These are phyloP conservation scores for Oscheius sp. DNA, from an alignment of 2,888 invertebrate genomes.

Conservation along the genomic window DNA sequence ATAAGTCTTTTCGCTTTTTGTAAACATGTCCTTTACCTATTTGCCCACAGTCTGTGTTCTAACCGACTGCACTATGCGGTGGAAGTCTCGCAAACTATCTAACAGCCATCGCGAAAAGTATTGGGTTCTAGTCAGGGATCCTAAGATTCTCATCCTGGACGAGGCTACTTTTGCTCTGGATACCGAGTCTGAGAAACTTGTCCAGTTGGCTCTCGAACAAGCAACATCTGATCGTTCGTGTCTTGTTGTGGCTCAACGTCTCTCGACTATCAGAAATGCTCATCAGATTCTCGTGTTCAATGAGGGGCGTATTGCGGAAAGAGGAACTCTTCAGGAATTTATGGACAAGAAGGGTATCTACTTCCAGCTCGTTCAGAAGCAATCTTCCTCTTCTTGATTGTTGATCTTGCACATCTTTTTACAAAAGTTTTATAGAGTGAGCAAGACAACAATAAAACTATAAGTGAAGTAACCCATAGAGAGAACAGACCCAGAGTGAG, in stretches of 20 bases:
- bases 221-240: slow-evolving; percentile 76
- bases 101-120: slow-evolving; percentile 1
- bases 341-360: slow-evolving; percentile 81
- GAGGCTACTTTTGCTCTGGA: slow-evolving; percentile 75
- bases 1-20: too few species aligned
- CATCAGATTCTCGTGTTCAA: slow-evolving; percentile 66
- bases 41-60: too few species aligned
- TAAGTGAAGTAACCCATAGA: slow-evolving; percentile 19
- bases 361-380: slow-evolving; percentile 76
- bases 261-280: slow-evolving; percentile 76
- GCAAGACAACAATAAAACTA: too few species aligned
- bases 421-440: too few species aligned
- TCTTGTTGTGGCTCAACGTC: slow-evolving; percentile 76
- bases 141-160: slow-evolving; percentile 70
- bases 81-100: too few species aligned
- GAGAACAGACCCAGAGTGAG: background rate
- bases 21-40: too few species aligned
- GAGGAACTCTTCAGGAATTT: slow-evolving; percentile 83
- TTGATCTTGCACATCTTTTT: too few species aligned
- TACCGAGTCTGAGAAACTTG: slow-evolving; percentile 77
- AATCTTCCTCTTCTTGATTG: slow-evolving; percentile 33
- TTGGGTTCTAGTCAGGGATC: slow-evolving; percentile 10
- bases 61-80: too few species aligned
- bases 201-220: slow-evolving; percentile 77
- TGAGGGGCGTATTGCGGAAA: slow-evolving; percentile 76